Percentiles rank a stretch among this genome's conserved stretches.
phyloP scores from a whole-genome alignment of 1,140 invertebrate species.

The Maconellicoccus hirsutus region DNA sequence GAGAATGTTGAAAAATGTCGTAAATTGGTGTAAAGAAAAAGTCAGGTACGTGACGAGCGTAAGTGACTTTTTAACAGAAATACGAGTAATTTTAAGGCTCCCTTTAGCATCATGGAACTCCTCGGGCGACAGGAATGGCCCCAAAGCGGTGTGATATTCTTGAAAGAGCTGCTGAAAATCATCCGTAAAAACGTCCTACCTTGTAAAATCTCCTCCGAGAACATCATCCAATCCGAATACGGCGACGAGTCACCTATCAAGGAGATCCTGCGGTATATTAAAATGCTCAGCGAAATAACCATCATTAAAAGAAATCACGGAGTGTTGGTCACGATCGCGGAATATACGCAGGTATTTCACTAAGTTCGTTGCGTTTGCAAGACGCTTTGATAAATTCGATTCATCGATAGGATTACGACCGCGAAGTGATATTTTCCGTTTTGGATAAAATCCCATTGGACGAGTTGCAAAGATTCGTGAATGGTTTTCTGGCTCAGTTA shows the following conservation, averaged over 20 bases:
- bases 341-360: slow-evolving; percentile 2
- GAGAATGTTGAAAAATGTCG: background rate
- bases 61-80: too few species aligned
- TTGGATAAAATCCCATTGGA: slow-evolving; percentile 5
- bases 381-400: background rate
- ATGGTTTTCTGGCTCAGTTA: background rate
- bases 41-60: background rate
- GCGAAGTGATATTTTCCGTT: background rate
- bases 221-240: background rate
- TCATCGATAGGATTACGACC: background rate
- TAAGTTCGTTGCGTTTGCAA: too few species aligned
- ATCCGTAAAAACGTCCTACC: background rate
- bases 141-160: background rate
- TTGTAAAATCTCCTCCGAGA: background rate
- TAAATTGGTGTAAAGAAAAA: slow-evolving; percentile 14
- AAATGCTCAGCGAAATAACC: background rate
- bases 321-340: background rate
- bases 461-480: background rate
- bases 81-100: too few species aligned
- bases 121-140: background rate
- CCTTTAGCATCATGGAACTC: slow-evolving; percentile 4
- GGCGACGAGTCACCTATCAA: background rate
- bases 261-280: background rate
- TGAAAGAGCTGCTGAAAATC: background rate
- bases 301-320: background rate